phyloP scores from a whole-genome alignment of 2,113 vertebrate genomes.

The Tragelaphus strepsiceros region DNA sequence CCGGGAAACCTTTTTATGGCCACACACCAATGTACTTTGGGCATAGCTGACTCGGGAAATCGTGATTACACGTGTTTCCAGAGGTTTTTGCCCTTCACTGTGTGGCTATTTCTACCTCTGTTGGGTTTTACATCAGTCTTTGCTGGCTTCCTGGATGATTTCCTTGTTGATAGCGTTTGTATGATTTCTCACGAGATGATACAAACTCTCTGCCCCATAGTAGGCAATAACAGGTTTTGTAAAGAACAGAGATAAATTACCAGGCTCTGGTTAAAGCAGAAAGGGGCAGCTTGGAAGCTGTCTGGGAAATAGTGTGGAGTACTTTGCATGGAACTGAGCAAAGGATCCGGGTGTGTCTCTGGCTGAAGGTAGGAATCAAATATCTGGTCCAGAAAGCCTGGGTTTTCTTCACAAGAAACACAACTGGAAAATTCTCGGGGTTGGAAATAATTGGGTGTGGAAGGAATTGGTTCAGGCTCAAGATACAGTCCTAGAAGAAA shows the following conservation, averaged over 20 bases:
- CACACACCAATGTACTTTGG: background rate
- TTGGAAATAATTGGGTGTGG: slow-evolving; percentile 74
- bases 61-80: background rate
- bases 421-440: slow-evolving; percentile 77
- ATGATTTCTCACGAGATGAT: background rate
- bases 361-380: slow-evolving; percentile 83
- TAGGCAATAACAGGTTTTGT: background rate
- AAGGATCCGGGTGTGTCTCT: slow-evolving; percentile 65
- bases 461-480: slow-evolving; percentile 76
- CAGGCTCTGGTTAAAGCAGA: slow-evolving; percentile 84
- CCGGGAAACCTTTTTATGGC: background rate
- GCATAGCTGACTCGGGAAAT: background rate
- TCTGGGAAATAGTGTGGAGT: slow-evolving; percentile 78
- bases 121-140: background rate
- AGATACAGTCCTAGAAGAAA: slow-evolving; percentile 77
- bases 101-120: background rate
- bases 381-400: slow-evolving; percentile 81
- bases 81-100: background rate
- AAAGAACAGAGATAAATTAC: slow-evolving; percentile 77
- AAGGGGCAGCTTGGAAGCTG: slow-evolving; percentile 79
- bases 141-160: background rate
- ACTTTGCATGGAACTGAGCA: slow-evolving; percentile 63
- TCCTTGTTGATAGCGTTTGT: background rate
- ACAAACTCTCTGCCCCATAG: background rate
- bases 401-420: slow-evolving; percentile 78